Conservation (phyloP, 1,140 invertebrate genomes). For the Adoxophyes honmai region DNA sequence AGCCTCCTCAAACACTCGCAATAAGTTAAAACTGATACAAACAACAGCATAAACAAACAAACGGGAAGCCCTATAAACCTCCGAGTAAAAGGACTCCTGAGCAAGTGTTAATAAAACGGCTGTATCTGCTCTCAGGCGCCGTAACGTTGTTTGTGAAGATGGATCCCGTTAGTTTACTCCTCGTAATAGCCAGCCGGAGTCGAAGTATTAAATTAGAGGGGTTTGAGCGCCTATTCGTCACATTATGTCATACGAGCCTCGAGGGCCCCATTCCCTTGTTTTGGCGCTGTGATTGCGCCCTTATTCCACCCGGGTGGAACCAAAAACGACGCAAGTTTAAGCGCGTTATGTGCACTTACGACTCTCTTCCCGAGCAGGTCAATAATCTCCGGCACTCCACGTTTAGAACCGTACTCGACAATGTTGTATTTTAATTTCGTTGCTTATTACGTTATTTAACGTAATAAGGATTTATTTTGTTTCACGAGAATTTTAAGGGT, state of each 20-base stretch:
- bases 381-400: constrained; percentile 7
- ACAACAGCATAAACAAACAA: background rate
- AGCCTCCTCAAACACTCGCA: too few relatives aligned
- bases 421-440: constrained; percentile 7
- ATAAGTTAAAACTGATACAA: background rate
- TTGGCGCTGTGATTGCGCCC: background rate
- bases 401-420: constrained; percentile 8
- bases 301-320: background rate
- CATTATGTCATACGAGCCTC: constrained; percentile 18
- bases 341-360: background rate
- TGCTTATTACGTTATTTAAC: constrained; percentile 8
- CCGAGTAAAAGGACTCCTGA: background rate
- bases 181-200: background rate
- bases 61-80: background rate
- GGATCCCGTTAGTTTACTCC: constrained; percentile 13
- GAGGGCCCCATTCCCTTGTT: constrained; percentile 8
- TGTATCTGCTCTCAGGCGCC: background rate
- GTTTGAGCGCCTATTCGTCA: constrained; percentile 13
- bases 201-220: constrained; percentile 17
- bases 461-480: constrained; percentile 13
- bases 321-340: background rate
- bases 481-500: background rate
- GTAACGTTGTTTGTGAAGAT: constrained; percentile 13
- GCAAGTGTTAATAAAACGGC: background rate
- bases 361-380: background rate